Percentiles rank a stretch among this genome's conserved stretches.
Conservation (phyloP, 2,888 invertebrate species). For the Eristalinus sepulchralis region DNA sequence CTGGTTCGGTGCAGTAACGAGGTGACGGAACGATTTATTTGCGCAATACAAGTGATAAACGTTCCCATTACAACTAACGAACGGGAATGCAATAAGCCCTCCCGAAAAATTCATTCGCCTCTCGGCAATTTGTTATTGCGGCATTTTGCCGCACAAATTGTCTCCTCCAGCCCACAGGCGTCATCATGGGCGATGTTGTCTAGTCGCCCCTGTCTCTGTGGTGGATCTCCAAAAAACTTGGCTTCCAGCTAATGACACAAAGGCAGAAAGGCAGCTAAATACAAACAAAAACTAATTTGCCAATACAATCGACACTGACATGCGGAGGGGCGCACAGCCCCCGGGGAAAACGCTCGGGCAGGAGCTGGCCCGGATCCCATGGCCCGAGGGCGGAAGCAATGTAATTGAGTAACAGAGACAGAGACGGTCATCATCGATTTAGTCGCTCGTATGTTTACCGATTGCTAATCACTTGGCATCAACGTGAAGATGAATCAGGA, state of each 20-base stretch:
- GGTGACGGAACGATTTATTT: conserved; percentile 69
- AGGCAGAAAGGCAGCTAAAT: conserved; percentile 40
- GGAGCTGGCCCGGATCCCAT: background rate
- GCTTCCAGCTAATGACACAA: conserved; percentile 29
- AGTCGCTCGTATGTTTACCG: conserved; percentile 55
- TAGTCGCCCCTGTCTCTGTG: background rate
- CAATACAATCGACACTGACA: conserved; percentile 20
- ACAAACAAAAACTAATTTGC: conserved; percentile 33
- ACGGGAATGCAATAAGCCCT: conserved; percentile 57
- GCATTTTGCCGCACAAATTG: conserved; percentile 54
- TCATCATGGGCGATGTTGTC: background rate
- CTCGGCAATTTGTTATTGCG: conserved; percentile 62
- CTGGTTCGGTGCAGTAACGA: conserved; percentile 39
- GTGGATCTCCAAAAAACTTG: conserved; percentile 5
- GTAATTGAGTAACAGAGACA: conserved; percentile 33
- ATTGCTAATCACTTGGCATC: conserved; percentile 60
- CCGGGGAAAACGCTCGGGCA: background rate
- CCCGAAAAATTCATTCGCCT: conserved; percentile 43
- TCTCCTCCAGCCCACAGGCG: background rate
- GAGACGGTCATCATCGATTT: conserved; percentile 38
- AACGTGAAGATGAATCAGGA: conserved; percentile 52
- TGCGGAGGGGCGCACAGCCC: background rate
- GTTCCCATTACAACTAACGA: conserved; percentile 57
- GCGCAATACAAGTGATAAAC: conserved; percentile 68
- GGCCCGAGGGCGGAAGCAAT: background rate